phyloP scores from a whole-genome alignment of 2,888 invertebrate species.

The Drosophila seclusa region DNA sequence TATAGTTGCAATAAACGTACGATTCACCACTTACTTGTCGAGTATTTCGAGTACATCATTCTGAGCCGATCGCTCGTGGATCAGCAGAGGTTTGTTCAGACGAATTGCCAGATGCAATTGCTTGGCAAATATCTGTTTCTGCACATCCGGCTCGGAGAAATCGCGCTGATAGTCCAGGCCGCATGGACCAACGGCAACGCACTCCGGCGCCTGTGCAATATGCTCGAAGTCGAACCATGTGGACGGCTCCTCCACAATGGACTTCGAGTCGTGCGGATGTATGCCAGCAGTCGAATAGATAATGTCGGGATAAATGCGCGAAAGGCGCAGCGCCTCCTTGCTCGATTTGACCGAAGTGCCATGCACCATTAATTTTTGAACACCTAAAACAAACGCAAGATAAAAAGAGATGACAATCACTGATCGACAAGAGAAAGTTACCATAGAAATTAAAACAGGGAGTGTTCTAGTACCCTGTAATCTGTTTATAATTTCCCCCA shows the following conservation, averaged over 20 bases:
- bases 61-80: conserved; percentile 97
- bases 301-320: conserved; percentile 94
- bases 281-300: conserved; percentile 96
- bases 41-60: conserved; percentile 92
- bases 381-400: conserved; percentile 86
- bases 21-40: conserved; percentile 84
- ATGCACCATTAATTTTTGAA: conserved; percentile 97
- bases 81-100: conserved; percentile 93
- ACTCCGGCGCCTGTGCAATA: conserved; percentile 93
- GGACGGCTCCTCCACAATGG: conserved; percentile 89
- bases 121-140: conserved; percentile 93
- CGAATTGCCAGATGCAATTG: conserved; percentile 94
- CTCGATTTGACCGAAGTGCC: conserved; percentile 95
- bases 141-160: conserved; percentile 95
- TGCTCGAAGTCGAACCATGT: conserved; percentile 91
- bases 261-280: conserved; percentile 97
- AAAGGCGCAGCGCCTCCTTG: conserved; percentile 95
- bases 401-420: neutral
- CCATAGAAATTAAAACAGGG: neutral
- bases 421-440: conserved; percentile 38
- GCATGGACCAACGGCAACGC: conserved; percentile 97
- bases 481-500: neutral
- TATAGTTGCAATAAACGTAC: neutral
- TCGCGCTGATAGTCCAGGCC: conserved; percentile 97
- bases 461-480: neutral